These are phyloP conservation scores for Pollimyrus isidori DNA, from an alignment of 2,113 vertebrate species.

Conservation along the genomic window DNA sequence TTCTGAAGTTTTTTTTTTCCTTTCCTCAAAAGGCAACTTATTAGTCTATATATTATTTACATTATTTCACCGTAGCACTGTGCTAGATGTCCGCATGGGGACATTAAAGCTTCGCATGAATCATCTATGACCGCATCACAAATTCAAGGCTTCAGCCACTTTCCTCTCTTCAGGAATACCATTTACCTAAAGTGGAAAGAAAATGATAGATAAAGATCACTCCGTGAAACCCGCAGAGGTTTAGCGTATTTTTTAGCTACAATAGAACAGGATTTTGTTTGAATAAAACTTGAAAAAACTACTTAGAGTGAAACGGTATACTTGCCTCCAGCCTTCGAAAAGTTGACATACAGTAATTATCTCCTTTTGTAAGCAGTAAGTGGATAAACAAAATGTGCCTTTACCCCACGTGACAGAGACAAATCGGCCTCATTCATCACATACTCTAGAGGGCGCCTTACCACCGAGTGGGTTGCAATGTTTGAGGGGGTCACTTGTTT, in stretches of 20 bases:
- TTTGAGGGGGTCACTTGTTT: neutral
- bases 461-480: neutral
- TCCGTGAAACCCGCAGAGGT: neutral
- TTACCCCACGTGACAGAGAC: slow-evolving; percentile 34
- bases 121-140: slow-evolving; percentile 61
- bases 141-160: slow-evolving; percentile 85
- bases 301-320: slow-evolving; percentile 36
- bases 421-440: slow-evolving; percentile 26
- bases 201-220: slow-evolving; percentile 21
- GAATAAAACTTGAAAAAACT: neutral
- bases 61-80: neutral
- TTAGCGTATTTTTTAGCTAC: neutral
- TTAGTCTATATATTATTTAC: slow-evolving; percentile 9
- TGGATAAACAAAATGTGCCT: slow-evolving; percentile 60
- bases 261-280: neutral
- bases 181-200: slow-evolving; percentile 78
- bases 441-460: slow-evolving; percentile 41
- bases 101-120: slow-evolving; percentile 16
- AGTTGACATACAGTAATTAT: slow-evolving; percentile 93
- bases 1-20: neutral
- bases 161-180: slow-evolving; percentile 99
- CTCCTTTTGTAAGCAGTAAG: slow-evolving; percentile 93
- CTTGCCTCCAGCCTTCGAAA: slow-evolving; percentile 99
- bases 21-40: neutral
- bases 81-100: slow-evolving; percentile 18